Evolutionary conservation across 2,888 invertebrate species (phyloP), one percentile per base, ranked within the genome.

Genomic region (Leptinotarsa tumamoca): DNA sequence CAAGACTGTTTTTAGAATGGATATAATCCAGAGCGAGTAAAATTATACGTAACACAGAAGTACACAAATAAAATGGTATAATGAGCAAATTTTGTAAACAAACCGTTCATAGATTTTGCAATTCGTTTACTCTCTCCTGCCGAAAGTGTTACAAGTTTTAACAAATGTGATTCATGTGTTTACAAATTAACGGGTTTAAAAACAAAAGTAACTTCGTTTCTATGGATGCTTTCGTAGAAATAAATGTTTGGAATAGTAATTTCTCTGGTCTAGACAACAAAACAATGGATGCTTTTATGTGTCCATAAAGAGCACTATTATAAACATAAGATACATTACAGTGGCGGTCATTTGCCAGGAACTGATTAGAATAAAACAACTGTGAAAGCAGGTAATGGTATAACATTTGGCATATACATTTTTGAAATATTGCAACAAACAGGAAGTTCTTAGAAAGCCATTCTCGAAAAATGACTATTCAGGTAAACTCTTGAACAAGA

Each of bases 81-180:
- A 58, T 72, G 18, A 33, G 72, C 52, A 67, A 67, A 72, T 17
- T 17, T 33, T 66, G 56, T 72, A 67, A 67, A 67, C 67, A 67
- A 33, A 43, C 49, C n/a, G 10, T 70, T 70, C 21, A 56, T 21
- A 58, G 43, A 21, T 58, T 51, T 70, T 23, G 27, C 33, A 61
- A 18, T 70, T 70, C 21, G 70, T 61, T 58, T 70, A 70, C 3
- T 58, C 21, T 13, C 21, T 33, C n/a, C 1, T 63, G 63, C 43
- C 63, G 33, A 43, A 63, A 43, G 63, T 63, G 63, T 63, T 63
- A 63, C 43, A 18, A 63, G 23, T 23, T 0, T 7, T 58, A 15
- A 4, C 21, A 58, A 58, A 43, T 21, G 17, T n/a, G 18, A 63
- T 63, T 18, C n/a, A 17, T 10, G 18, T 63, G 63, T 63, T 63